phyloP scores from a whole-genome alignment of 2,888 invertebrate genomes.

The Callinectes sapidus region DNA sequence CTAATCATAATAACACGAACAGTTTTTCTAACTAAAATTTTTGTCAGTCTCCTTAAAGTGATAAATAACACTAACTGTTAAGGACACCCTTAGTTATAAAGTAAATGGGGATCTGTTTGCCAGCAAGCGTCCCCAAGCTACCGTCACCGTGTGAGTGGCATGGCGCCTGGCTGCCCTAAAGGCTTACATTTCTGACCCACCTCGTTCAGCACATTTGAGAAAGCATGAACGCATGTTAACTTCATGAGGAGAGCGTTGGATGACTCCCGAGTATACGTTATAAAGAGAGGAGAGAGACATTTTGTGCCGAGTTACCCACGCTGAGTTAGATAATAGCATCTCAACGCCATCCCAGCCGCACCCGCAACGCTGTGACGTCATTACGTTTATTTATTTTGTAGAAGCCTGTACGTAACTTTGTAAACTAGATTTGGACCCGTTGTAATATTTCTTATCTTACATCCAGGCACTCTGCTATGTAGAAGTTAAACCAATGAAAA shows the following conservation, averaged over 20 bases:
- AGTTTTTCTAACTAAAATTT: constrained; percentile 44
- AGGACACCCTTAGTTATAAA: background rate
- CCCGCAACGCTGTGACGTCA: constrained; percentile 18
- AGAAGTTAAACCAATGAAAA: background rate
- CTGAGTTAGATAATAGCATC: constrained; percentile 17
- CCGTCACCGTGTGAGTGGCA: constrained; percentile 46
- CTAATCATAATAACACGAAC: background rate
- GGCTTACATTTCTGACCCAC: constrained; percentile 5
- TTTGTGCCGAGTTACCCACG: constrained; percentile 18
- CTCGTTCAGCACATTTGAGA: constrained; percentile 52
- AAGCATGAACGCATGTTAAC: constrained; percentile 70
- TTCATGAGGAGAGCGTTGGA: constrained; percentile 57
- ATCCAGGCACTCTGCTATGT: background rate
- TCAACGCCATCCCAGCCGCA: constrained; percentile 7
- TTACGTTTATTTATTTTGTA: background rate
- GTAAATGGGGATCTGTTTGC: constrained; percentile 21
- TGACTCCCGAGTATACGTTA: constrained; percentile 29
- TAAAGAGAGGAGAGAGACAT: constrained; percentile 11
- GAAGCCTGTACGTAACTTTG: background rate
- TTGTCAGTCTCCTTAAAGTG: constrained; percentile 10
- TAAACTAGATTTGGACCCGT: background rate
- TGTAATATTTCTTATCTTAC: background rate
- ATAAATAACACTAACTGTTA: background rate
- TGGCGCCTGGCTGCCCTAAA: constrained; percentile 11
- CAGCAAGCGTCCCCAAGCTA: constrained; percentile 20